phyloP scores from a whole-genome alignment of 2,888 invertebrate genomes.

The Thecophora atra region DNA sequence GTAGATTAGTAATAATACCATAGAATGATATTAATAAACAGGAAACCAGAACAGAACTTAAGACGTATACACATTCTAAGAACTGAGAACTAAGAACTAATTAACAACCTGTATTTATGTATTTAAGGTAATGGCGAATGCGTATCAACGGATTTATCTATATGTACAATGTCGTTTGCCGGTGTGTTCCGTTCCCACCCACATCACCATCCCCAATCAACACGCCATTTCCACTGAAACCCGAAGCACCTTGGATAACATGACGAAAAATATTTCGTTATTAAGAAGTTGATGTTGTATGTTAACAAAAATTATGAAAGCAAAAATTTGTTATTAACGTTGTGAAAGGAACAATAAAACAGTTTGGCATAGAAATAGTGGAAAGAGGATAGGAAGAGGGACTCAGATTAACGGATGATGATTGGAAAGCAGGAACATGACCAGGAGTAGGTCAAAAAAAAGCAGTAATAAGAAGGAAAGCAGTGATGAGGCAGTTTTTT shows the following conservation, averaged over 20 bases:
- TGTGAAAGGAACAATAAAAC: conserved; percentile 36
- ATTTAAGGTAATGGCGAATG: no score
- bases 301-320: not conserved
- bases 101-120: no score
- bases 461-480: not conserved
- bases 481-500: no score
- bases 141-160: no score
- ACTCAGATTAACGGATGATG: not conserved
- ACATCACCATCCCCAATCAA: not conserved
- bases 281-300: not conserved
- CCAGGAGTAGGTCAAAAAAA: not conserved
- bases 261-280: not conserved
- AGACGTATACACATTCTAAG: no score
- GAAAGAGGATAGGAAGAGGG: not conserved
- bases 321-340: conserved; percentile 5
- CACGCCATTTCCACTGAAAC: not conserved
- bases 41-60: no score
- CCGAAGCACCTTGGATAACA: not conserved
- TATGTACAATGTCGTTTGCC: no score
- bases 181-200: not conserved
- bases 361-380: not conserved
- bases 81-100: no score
- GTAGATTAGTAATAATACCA: no score
- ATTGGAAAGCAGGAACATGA: conserved; percentile 5
- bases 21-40: no score